Percentiles rank a stretch among this genome's conserved stretches.
Evolutionary conservation across 2,888 invertebrate species (phyloP).

Genomic region (Agrilus biguttatus): DNA sequence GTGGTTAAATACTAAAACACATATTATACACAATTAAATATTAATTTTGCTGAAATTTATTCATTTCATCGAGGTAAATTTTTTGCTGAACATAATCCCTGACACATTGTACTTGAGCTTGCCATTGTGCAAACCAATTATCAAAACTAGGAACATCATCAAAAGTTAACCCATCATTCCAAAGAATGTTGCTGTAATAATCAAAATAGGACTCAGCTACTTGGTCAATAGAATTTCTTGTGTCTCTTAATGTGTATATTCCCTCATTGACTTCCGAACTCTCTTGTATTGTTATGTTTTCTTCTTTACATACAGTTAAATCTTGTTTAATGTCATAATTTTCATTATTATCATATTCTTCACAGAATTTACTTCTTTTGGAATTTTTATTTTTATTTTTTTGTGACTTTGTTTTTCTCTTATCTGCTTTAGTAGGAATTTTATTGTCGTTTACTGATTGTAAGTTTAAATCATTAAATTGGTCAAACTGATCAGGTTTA

Average conservation of each 20-base stretch:
- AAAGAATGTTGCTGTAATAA: conserved; percentile 18
- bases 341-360: neutral
- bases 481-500: no score
- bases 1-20: no score
- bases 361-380: conserved; percentile 1
- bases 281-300: no score
- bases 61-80: conserved; percentile 27
- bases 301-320: conserved; percentile 1
- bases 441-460: no score
- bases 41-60: conserved; percentile 10
- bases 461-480: no score
- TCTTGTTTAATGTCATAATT: neutral
- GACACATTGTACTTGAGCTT: conserved; percentile 20
- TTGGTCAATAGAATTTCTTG: no score
- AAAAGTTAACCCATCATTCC: conserved; percentile 19
- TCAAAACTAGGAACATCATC: conserved; percentile 19
- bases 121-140: conserved; percentile 24
- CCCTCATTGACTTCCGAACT: no score
- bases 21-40: no score
- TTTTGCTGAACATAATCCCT: conserved; percentile 26
- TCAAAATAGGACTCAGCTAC: conserved; percentile 15
- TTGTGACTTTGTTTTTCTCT: no score
- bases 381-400: conserved; percentile 4
- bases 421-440: no score
- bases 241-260: no score